phyloP scores from a whole-genome alignment of 2,113 vertebrate genomes.

The Ahaetulla prasina region DNA sequence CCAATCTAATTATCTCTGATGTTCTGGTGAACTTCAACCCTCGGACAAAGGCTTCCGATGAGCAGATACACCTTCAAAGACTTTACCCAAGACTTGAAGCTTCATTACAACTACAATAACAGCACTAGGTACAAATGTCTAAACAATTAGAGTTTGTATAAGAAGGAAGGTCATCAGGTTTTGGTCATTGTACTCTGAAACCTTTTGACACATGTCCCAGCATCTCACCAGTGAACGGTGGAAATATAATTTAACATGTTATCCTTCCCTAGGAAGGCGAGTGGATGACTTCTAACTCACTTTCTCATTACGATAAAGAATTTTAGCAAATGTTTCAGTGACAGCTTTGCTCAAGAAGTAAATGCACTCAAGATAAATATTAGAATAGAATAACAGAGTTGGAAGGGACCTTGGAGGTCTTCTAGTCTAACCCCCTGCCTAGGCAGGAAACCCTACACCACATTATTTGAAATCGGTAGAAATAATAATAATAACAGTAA shows the following conservation, averaged over 20 bases:
- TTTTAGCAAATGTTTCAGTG: constrained; percentile 17
- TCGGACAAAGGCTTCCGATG: background rate
- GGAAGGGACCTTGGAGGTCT: too few relatives aligned
- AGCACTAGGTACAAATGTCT: background rate
- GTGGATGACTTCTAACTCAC: constrained; percentile 54
- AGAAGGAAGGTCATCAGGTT: background rate
- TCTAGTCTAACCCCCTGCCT: too few relatives aligned
- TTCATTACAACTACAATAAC: background rate
- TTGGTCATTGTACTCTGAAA: constrained; percentile 17
- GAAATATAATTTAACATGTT: constrained; percentile 45
- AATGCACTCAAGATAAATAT: constrained; percentile 17
- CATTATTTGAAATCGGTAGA: constrained; percentile 23
- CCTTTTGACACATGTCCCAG: background rate
- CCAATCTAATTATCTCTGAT: background rate
- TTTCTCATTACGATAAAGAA: constrained; percentile 43
- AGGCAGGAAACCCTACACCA: too few relatives aligned
- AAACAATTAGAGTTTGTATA: background rate
- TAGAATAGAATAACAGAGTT: too few relatives aligned
- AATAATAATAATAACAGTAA: constrained; percentile 40
- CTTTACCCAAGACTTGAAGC: background rate
- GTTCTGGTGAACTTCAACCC: background rate
- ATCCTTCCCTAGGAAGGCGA: constrained; percentile 24
- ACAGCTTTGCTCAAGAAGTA: constrained; percentile 3
- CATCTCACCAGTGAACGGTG: background rate
- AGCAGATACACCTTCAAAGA: background rate